These are phyloP conservation scores for Nyctibius bracteatus DNA, from an alignment of 2,113 vertebrate genomes.

Conservation along the genomic window DNA sequence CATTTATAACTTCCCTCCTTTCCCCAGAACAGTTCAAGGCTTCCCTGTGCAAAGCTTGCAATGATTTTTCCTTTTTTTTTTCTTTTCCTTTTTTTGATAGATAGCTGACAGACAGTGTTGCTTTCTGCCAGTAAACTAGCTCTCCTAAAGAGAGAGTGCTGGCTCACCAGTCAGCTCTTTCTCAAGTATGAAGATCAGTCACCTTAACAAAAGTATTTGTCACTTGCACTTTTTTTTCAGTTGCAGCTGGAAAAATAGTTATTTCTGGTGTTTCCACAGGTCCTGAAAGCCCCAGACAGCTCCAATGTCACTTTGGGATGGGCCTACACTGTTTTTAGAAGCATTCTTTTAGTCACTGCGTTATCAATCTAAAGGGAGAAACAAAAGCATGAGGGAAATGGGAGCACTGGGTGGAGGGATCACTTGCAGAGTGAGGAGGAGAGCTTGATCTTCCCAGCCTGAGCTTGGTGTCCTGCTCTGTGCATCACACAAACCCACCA, in stretches of 20 bases:
- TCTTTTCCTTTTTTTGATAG: background rate
- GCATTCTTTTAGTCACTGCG: background rate
- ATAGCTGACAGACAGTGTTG: background rate
- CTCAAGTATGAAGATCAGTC: background rate
- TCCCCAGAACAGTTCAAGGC: background rate
- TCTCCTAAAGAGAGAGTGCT: background rate
- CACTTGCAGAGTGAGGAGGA: background rate
- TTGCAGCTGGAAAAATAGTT: background rate
- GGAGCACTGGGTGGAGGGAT: background rate
- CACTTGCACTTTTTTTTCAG: background rate
- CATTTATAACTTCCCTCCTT: background rate
- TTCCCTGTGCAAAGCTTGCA: background rate
- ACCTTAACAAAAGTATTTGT: background rate
- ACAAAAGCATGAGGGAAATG: background rate
- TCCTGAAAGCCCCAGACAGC: background rate
- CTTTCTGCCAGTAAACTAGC: background rate
- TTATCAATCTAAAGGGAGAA: background rate
- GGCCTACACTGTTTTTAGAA: background rate
- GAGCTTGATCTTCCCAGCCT: background rate
- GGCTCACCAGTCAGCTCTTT: background rate
- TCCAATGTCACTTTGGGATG: background rate
- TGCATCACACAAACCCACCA: background rate
- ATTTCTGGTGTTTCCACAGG: background rate
- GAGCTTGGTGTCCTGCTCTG: background rate
- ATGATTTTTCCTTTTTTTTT: background rate